These are phyloP conservation scores for Climacteris rufus DNA, from an alignment of 2,113 vertebrate species.

Conservation along the genomic window DNA sequence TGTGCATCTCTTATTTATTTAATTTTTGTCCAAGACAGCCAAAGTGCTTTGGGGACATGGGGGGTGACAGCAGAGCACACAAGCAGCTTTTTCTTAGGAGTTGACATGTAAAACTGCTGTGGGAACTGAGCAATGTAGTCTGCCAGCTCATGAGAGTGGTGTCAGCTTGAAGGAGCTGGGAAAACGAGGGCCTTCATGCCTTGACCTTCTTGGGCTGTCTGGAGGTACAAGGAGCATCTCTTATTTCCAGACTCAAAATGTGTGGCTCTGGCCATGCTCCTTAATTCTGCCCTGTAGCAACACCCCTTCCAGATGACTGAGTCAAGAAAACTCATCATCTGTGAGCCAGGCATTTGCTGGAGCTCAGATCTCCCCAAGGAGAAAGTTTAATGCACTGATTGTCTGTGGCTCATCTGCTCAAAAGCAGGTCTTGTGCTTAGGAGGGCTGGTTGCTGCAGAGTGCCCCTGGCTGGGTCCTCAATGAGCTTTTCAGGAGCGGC, in stretches of 20 bases:
- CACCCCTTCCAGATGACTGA: not conserved
- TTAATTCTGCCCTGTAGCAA: not conserved
- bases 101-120: not conserved
- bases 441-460: not conserved
- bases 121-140: not conserved
- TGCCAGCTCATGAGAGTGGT: not conserved
- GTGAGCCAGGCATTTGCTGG: not conserved
- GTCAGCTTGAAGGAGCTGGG: not conserved
- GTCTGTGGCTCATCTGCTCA: not conserved
- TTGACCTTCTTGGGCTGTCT: not conserved
- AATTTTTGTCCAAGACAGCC: slow-evolving; percentile 2
- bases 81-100: not conserved
- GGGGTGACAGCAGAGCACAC: not conserved
- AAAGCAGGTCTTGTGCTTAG: not conserved
- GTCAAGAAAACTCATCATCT: not conserved
- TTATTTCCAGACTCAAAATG: not conserved
- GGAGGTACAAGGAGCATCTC: not conserved
- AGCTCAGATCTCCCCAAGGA: not conserved
- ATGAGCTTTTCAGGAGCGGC: not conserved
- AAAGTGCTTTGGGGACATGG: not conserved
- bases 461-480: not conserved
- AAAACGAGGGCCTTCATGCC: not conserved
- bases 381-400: not conserved
- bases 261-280: fast-evolving
- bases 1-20: slow-evolving; percentile 18